phyloP scores from a whole-genome alignment of 2,113 vertebrate genomes.

The Marmota flaviventris region DNA sequence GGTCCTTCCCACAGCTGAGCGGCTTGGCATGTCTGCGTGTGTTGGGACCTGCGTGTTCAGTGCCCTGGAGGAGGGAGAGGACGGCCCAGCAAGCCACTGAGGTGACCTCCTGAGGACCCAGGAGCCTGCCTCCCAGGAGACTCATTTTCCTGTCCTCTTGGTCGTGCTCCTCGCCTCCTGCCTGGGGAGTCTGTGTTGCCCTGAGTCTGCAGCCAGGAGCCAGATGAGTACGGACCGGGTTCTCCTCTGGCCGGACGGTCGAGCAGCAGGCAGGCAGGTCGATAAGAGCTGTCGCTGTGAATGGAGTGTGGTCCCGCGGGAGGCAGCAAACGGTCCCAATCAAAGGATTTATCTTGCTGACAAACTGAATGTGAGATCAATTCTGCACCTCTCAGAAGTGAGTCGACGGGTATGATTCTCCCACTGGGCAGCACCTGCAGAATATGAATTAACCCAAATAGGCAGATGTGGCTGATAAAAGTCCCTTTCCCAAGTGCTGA shows the following conservation, averaged over 20 bases:
- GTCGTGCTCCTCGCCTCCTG: rapidly evolving
- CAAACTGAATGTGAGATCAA: slow-evolving; percentile 14
- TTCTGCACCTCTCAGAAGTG: not conserved
- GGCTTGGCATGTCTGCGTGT: no score
- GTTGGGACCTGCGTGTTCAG: no score
- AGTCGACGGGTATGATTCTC: not conserved
- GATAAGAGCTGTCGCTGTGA: not conserved
- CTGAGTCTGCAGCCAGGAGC: not conserved
- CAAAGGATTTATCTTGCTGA: slow-evolving; percentile 57
- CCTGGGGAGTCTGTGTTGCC: not conserved
- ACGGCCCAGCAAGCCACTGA: not conserved
- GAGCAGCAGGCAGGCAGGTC: not conserved
- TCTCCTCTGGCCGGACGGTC: not conserved
- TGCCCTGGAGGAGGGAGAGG: not conserved
- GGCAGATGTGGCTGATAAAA: not conserved
- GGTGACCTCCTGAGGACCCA: not conserved
- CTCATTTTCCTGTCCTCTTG: not conserved
- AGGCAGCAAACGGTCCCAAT: not conserved
- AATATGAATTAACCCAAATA: slow-evolving; percentile 39
- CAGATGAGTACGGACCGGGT: not conserved
- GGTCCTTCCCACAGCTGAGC: not conserved
- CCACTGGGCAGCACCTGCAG: not conserved
- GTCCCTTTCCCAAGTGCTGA: not conserved
- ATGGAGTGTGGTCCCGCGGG: not conserved
- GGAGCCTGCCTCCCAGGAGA: not conserved